These are phyloP conservation scores for Poeciliopsis turneri DNA, from an alignment of 2,797 vertebrate species.

Conservation along the genomic window DNA sequence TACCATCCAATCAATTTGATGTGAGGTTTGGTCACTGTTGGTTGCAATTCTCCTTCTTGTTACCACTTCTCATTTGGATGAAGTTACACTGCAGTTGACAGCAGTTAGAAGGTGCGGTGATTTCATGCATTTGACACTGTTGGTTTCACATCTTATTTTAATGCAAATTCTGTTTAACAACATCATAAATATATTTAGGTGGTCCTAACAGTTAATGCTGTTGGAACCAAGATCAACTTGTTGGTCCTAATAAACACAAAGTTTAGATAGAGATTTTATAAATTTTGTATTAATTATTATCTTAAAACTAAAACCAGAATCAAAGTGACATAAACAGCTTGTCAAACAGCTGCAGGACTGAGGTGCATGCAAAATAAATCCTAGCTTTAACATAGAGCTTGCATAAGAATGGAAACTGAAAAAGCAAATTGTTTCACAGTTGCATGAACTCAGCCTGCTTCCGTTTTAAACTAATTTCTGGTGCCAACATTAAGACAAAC, in stretches of 20 bases:
- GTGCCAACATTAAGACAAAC: not conserved
- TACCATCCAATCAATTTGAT: not conserved
- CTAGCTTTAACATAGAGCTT: not conserved
- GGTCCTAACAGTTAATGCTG: not conserved
- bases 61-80: slow-evolving; percentile 51
- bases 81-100: not conserved
- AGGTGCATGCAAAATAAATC: not conserved
- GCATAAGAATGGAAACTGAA: not conserved
- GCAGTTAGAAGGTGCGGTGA: not conserved
- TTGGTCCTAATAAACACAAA: not conserved
- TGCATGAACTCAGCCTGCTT: slow-evolving; percentile 3
- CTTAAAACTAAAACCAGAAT: not conserved
- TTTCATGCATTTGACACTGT: not conserved
- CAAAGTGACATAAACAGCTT: not conserved
- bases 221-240: not conserved
- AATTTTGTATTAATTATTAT: not conserved
- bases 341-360: not conserved
- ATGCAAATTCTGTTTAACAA: not conserved
- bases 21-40: not conserved
- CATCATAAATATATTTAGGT: not conserved
- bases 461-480: not conserved
- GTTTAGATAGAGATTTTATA: not conserved
- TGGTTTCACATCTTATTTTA: not conserved
- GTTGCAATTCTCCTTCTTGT: slow-evolving; percentile 61
- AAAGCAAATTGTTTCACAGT: not conserved